A percentile compares a stretch with the other conserved stretches of the same genome.
Evolutionary conservation across 2,888 invertebrate species (phyloP).

Genomic region (Aradus depressus): DNA sequence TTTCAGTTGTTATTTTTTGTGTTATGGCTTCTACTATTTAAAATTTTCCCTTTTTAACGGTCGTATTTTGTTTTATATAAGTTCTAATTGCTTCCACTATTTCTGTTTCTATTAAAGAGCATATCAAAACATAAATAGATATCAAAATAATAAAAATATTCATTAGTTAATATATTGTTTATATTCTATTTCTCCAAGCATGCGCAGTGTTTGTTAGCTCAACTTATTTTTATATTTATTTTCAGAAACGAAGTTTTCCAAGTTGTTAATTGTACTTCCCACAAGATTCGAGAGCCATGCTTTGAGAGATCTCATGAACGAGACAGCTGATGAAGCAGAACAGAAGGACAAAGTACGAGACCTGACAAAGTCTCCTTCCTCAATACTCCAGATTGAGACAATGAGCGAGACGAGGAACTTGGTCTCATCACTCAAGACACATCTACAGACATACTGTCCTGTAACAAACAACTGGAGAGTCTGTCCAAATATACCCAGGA

Average conservation of each 20-base stretch:
- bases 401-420: constrained; percentile 25
- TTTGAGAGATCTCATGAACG: constrained; percentile 20
- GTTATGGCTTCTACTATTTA: no score
- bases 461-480: constrained; percentile 13
- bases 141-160: no score
- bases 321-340: constrained; percentile 18
- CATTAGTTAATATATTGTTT: no score
- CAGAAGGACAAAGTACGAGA: constrained; percentile 5
- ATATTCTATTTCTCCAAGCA: no score
- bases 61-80: no score
- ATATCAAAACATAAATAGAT: no score
- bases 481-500: constrained; percentile 14
- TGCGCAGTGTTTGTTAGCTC: no score
- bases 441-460: constrained; percentile 22
- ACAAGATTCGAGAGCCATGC: constrained; percentile 13
- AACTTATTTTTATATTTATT: constrained; percentile 7
- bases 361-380: constrained; percentile 9
- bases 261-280: constrained; percentile 17
- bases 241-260: constrained; percentile 18
- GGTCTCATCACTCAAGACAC: constrained; percentile 22
- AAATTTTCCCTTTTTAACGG: no score
- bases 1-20: no score
- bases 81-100: no score
- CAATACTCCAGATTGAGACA: constrained; percentile 19
- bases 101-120: no score